A percentile compares a stretch with the other conserved stretches of the same genome.
Conservation (phyloP, 2,888 invertebrate genomes). For the Drosophila flavopinicola region DNA sequence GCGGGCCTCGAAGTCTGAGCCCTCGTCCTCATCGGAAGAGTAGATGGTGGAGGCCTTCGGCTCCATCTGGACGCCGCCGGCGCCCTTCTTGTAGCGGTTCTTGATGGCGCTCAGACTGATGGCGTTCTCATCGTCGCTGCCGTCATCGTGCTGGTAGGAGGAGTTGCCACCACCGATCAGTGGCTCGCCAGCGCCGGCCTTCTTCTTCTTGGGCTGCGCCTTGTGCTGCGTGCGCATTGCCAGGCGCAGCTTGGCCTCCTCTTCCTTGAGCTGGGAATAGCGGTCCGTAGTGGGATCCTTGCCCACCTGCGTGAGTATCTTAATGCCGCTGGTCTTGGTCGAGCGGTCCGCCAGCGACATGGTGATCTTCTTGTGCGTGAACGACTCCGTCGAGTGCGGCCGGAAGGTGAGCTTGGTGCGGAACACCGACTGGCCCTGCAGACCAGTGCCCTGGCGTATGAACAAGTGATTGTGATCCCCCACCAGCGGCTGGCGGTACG, state of each 20-base stretch:
- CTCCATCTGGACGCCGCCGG: slow-evolving; percentile 57
- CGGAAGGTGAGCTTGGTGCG: slow-evolving; percentile 98
- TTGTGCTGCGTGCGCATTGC: slow-evolving; percentile 89
- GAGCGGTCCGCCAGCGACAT: slow-evolving; percentile 97
- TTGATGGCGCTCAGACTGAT: slow-evolving; percentile 97
- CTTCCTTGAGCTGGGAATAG: slow-evolving; percentile 97
- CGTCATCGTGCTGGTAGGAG: slow-evolving; percentile 88
- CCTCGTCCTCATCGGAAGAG: slow-evolving; percentile 92
- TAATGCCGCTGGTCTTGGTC: slow-evolving; percentile 96
- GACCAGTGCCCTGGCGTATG: slow-evolving; percentile 98
- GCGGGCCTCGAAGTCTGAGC: slow-evolving; percentile 91
- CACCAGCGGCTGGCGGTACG: slow-evolving; percentile 96
- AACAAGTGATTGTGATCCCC: slow-evolving; percentile 99
- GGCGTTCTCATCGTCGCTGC: slow-evolving; percentile 96
- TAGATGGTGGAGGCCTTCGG: slow-evolving; percentile 89
- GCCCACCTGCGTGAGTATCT: slow-evolving; percentile 93
- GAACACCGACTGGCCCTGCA: slow-evolving; percentile 99
- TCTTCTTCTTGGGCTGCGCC: slow-evolving; percentile 85
- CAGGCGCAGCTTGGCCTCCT: slow-evolving; percentile 97
- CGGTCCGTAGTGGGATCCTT: slow-evolving; percentile 96
- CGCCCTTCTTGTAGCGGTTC: slow-evolving; percentile 93
- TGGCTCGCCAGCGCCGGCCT: slow-evolving; percentile 84
- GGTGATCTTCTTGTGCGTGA: slow-evolving; percentile 99
- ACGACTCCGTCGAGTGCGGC: slow-evolving; percentile 99
- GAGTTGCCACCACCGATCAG: slow-evolving; percentile 78